Evolutionary conservation across 1,140 invertebrate genomes (phyloP).

Genomic region (Cydia fagiglandana): DNA sequence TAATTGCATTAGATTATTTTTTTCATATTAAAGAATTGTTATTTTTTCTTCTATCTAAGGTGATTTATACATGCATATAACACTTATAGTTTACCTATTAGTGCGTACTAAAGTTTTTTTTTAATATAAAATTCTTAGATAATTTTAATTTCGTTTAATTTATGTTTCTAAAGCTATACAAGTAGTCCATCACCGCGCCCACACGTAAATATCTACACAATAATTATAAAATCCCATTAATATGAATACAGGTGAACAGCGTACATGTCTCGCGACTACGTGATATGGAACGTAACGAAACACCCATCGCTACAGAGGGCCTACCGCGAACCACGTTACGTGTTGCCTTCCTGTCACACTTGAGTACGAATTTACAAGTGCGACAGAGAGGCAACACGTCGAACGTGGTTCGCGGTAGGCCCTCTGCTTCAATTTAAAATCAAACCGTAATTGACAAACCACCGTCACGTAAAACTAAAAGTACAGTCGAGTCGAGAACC

Average conservation of each 20-base stretch:
- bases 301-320: constrained; percentile 41
- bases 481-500: constrained; percentile 34
- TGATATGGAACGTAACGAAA: constrained; percentile 67
- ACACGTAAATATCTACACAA: constrained; percentile 57
- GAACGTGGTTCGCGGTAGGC: too few relatives aligned
- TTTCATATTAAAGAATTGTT: constrained; percentile 44
- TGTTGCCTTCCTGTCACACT: too few relatives aligned
- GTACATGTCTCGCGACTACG: constrained; percentile 47
- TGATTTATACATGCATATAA: constrained; percentile 61
- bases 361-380: too few relatives aligned
- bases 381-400: too few relatives aligned
- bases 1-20: constrained; percentile 48
- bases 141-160: constrained; percentile 55
- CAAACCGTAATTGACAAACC: constrained; percentile 68
- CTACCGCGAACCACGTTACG: too few relatives aligned
- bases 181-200: constrained; percentile 63
- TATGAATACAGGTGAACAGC: constrained; percentile 64
- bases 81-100: constrained; percentile 51
- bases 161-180: constrained; percentile 61
- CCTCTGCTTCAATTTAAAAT: constrained; percentile 48
- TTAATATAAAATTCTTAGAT: constrained; percentile 57
- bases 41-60: constrained; percentile 63
- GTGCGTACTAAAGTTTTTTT: constrained; percentile 58
- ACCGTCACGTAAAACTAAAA: constrained; percentile 58
- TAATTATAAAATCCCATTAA: constrained; percentile 52